phyloP scores from a whole-genome alignment of 2,113 vertebrate genomes.

The Fulmarus glacialis region DNA sequence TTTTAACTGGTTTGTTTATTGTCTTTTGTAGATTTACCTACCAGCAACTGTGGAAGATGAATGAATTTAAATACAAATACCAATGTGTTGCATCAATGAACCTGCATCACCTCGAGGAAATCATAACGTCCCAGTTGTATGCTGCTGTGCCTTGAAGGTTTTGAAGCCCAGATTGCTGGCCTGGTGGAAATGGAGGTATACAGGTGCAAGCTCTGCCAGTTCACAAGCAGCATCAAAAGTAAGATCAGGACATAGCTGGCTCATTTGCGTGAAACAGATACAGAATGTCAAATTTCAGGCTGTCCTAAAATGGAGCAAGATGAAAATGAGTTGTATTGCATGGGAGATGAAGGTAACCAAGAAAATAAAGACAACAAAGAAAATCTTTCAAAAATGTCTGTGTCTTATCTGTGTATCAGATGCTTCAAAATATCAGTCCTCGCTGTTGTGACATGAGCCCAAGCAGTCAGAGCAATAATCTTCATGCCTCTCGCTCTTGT shows the following conservation, averaged over 20 bases:
- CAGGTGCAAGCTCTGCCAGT: conserved; percentile 70
- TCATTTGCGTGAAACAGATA: neutral
- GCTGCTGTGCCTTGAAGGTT: conserved; percentile 38
- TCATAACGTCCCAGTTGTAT: conserved; percentile 28
- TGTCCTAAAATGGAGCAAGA: neutral
- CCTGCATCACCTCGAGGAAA: neutral
- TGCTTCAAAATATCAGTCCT: conserved; percentile 69
- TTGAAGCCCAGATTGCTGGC: conserved; percentile 17
- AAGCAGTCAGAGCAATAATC: conserved; percentile 24
- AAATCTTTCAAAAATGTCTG: conserved; percentile 32
- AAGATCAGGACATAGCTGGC: conserved; percentile 58
- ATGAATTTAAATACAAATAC: conserved; percentile 48
- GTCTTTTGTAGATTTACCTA: neutral
- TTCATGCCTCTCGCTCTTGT: conserved; percentile 56
- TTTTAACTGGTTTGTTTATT: neutral
- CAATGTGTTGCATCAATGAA: conserved; percentile 35
- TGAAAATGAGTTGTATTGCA: neutral
- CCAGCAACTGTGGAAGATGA: neutral
- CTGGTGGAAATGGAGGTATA: conserved; percentile 71
- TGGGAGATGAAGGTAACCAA: conserved; percentile 35
- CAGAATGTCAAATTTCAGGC: neutral
- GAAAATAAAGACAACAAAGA: conserved; percentile 67
- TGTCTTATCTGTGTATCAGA: conserved; percentile 62
- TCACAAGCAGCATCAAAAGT: conserved; percentile 63
- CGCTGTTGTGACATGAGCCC: conserved; percentile 54